Evolutionary conservation across 2,113 vertebrate species (phyloP).

Genomic region (Strix uralensis): DNA sequence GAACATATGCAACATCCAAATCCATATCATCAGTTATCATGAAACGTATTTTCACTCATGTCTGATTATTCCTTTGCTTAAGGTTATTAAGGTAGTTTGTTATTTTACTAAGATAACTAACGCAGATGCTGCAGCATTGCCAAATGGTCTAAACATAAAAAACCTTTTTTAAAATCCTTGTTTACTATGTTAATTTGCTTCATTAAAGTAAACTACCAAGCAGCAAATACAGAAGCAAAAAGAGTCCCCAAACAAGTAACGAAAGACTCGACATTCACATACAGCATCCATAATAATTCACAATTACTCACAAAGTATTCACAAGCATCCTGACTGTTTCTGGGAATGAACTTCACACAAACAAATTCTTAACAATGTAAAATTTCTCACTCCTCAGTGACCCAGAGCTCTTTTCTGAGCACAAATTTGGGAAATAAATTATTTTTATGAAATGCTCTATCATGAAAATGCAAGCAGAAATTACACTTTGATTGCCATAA

Average conservation of each 20-base stretch:
- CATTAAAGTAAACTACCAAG: not conserved
- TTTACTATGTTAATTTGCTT: not conserved
- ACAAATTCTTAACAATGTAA: not conserved
- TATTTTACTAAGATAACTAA: not conserved
- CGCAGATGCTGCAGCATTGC: accelerated
- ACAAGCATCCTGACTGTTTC: not conserved
- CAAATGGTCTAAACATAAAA: not conserved
- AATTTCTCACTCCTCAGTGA: not conserved
- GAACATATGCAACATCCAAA: not conserved
- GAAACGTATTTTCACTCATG: not conserved
- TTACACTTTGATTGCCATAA: not conserved
- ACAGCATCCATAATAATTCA: not conserved
- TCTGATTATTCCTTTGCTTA: not conserved
- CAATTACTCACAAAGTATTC: not conserved
- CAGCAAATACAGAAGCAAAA: not conserved
- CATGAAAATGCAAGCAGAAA: not conserved
- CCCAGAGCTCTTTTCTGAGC: not conserved
- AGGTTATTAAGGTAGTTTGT: not conserved
- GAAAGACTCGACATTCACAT: not conserved
- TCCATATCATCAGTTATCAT: accelerated
- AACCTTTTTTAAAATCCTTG: not conserved
- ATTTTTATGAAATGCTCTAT: not conserved
- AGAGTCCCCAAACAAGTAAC: not conserved
- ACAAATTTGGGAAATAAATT: not conserved
- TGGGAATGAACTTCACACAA: not conserved